A percentile compares a stretch with the other conserved stretches of the same genome.
phyloP scores from a whole-genome alignment of 23 tunicate species.

The Styela plicata region DNA sequence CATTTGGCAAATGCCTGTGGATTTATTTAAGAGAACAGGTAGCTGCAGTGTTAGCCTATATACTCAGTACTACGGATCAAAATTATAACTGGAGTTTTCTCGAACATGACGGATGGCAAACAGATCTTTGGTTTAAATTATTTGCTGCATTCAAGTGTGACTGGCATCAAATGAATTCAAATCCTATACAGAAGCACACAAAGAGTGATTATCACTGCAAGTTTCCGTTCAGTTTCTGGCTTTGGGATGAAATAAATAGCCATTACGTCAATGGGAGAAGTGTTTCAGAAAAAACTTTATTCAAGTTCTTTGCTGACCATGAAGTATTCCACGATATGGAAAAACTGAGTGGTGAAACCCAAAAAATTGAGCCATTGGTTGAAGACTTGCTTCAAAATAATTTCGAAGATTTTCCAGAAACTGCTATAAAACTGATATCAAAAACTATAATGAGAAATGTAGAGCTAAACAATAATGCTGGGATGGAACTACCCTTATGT shows the following conservation, averaged over 20 bases:
- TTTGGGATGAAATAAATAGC: not conserved
- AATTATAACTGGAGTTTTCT: slow-evolving; percentile 39
- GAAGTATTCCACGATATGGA: too few species aligned
- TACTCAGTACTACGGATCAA: slow-evolving; percentile 28
- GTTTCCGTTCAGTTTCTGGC: not conserved
- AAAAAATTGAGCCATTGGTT: too few species aligned
- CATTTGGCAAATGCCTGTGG: slow-evolving; percentile 45
- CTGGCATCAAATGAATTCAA: not conserved
- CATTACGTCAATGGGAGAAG: too few species aligned
- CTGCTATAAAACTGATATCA: too few species aligned
- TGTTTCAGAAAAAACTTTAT: too few species aligned
- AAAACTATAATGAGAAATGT: too few species aligned
- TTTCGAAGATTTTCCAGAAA: too few species aligned
- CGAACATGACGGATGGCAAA: not conserved
- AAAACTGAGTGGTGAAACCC: too few species aligned
- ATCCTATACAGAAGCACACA: not conserved
- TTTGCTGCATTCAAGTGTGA: not conserved
- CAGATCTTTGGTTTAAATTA: not conserved
- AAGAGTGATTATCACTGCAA: not conserved
- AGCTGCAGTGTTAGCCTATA: slow-evolving; percentile 33
- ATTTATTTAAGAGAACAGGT: slow-evolving; percentile 19
- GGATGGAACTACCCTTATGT: too few species aligned
- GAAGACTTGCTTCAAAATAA: too few species aligned
- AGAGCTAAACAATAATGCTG: too few species aligned
- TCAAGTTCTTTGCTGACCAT: too few species aligned